A percentile compares a stretch with the other conserved stretches of the same genome.
Conservation (phyloP, 2,888 invertebrate genomes). For the Pterostichus niger region DNA sequence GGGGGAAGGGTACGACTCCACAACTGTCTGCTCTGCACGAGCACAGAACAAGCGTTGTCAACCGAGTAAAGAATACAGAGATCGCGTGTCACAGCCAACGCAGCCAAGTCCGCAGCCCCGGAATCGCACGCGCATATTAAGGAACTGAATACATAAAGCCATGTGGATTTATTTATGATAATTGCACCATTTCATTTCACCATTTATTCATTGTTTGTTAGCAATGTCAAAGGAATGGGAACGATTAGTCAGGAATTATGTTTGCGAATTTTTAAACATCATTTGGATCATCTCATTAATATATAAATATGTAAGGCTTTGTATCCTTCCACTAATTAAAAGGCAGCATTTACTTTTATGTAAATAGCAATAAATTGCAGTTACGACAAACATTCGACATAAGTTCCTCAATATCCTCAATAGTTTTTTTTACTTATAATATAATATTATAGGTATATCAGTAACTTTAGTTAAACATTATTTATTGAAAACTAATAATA, state of each 20-base stretch:
- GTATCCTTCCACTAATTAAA: too few relatives aligned
- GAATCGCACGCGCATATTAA: slow-evolving; percentile 17
- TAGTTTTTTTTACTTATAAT: too few relatives aligned
- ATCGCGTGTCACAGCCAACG: slow-evolving; percentile 24
- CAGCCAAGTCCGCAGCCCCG: not conserved
- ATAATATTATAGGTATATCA: too few relatives aligned
- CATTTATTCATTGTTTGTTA: slow-evolving; percentile 21
- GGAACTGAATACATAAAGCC: slow-evolving; percentile 40
- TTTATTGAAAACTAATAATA: too few relatives aligned
- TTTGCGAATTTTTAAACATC: slow-evolving; percentile 6
- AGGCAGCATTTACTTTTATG: too few relatives aligned
- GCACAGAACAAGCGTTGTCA: not conserved
- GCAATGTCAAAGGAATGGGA: slow-evolving; percentile 14
- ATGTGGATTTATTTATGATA: slow-evolving; percentile 56
- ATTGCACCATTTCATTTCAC: slow-evolving; percentile 34
- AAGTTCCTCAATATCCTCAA: too few relatives aligned
- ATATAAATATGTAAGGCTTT: too few relatives aligned
- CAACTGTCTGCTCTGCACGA: too few relatives aligned
- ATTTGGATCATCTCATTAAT: not conserved
- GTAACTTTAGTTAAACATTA: too few relatives aligned
- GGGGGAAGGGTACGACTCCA: not conserved
- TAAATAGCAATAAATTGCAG: too few relatives aligned
- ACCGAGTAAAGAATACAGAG: slow-evolving; percentile 34
- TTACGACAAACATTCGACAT: too few relatives aligned
- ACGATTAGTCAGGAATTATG: slow-evolving; percentile 17